Percentiles rank a stretch among this genome's conserved stretches.
phyloP scores from a whole-genome alignment of 2,113 vertebrate species.

The Hucho hucho region DNA sequence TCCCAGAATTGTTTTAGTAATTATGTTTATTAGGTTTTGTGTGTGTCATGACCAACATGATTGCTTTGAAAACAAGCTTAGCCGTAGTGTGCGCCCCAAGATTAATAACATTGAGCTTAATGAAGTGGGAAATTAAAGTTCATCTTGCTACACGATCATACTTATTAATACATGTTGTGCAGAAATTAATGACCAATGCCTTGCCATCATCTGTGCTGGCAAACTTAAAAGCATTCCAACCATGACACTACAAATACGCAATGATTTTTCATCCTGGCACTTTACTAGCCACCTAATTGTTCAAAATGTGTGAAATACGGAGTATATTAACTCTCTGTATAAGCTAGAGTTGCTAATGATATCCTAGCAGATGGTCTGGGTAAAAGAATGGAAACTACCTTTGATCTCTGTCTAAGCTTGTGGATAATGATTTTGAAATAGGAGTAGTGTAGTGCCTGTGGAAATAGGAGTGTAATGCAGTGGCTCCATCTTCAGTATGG shows the following conservation, averaged over 20 bases:
- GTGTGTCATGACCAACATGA: constrained; percentile 72
- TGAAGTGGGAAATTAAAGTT: constrained; percentile 95
- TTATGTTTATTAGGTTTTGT: constrained; percentile 76
- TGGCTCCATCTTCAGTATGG: no score
- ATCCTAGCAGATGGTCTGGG: constrained; percentile 54
- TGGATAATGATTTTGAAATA: constrained; percentile 55
- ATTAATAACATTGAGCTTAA: constrained; percentile 92
- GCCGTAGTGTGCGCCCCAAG: constrained; percentile 72
- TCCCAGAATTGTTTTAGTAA: constrained; percentile 72
- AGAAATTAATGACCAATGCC: constrained; percentile 88
- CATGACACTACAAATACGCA: constrained; percentile 79
- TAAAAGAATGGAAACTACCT: constrained; percentile 63
- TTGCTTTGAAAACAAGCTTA: constrained; percentile 78
- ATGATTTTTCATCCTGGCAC: constrained; percentile 60
- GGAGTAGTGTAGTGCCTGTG: constrained; percentile 34
- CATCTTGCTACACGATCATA: constrained; percentile 85
- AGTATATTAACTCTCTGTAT: constrained; percentile 67
- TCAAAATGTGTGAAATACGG: constrained; percentile 70
- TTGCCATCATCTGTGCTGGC: constrained; percentile 80
- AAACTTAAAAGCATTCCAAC: constrained; percentile 77
- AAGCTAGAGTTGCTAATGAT: constrained; percentile 61
- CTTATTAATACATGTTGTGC: constrained; percentile 88
- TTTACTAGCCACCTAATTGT: constrained; percentile 62
- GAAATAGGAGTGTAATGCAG: constrained; percentile 12
- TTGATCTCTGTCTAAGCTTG: constrained; percentile 64